Base-by-base conservation (phyloP, 2,113 vertebrate genomes). In the Labeo rohita region DNA sequence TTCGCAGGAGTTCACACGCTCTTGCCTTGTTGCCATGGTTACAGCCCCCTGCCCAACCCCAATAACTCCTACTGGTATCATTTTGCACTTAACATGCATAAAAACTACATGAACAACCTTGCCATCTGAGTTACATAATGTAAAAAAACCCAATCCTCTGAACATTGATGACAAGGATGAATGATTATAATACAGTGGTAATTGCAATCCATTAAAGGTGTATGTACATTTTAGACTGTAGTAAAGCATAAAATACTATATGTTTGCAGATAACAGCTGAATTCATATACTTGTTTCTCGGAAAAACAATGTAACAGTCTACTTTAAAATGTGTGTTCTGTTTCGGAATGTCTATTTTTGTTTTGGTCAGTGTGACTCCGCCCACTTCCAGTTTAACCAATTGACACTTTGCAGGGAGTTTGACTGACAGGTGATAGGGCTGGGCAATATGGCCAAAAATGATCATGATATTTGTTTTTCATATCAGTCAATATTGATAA, bases 1-100 rank as follows among this genome's bases (percentile, higher is more conserved):
- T 76, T 80, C 36, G 45, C 16, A 36, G 47, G 61, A 63, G 66
- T 79, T 74, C 76, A 86, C 77, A 43, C n/a, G 18, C 49, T 18
- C 79, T 73, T 8, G 28, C 18, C 70, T 80, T 88, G 87, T 88
- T 86, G 72, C 83, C 77, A 88, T 90, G 82, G 89, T 85, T 84
- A 90, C 89, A 84, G 45, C 39, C 50, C 66, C 23, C 52, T 61
- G 28, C 34, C 61, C 70, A 83, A 76, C 49, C 84, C 78, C 54
- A 47, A 68, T 52, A 59, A 59, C 18, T 84, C 12, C 15, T 74
- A 68, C 8, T 47, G 34, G 75, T 59, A 80, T 75, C 50, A 68
- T 80, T 36, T 45, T 45, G 36, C n/a, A 12, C 28, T 68, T 84
- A 87, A 54, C 16, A 23, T 28, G 39, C 16, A 45, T 73, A 21